Base-by-base conservation (phyloP, 2,888 invertebrate genomes). In the Thecocarcelia acutangulata region DNA sequence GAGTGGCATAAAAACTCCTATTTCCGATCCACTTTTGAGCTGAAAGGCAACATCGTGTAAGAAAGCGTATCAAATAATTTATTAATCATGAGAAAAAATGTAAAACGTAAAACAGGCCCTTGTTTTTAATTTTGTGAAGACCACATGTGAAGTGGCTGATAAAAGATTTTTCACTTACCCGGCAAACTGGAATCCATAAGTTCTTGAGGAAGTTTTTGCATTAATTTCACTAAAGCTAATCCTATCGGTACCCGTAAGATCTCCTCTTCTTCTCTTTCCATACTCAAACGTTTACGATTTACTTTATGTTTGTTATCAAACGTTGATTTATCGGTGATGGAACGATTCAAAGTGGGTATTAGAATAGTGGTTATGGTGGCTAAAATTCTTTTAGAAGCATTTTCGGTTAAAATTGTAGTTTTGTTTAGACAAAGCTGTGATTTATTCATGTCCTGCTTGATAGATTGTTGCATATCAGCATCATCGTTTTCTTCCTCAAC, bases 181-280 rank as follows among this genome's bases (percentile, higher is more conserved):
- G 97, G 95, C 64, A 98, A 90, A 89, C 96, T 95, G 70, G 93
- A 91, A 48, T 95, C 93, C 68, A 98, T 89, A 77, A 96, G 92
- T 80, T 93, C 93, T 66, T 93, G 92, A 0, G 98, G 98, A 58
- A 99, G 91, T 85, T 95, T 94, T 87, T 98, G 97, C 84, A 99
- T 91, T 19, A 99, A 90, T 89, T 98, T 98, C 0, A 98, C 96
- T 70, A 98, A 93, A 0, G 99, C 98, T 70, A 98, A 91, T 0
- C 98, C 97, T 78, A 99, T 95, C 0, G 99, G 98, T 8, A 98
- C 96, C 59, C 97, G 93, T 83, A 96, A 92, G 85, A 98, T 94
- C 87, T 98, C 98, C 83, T 97, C 96, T 86, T 96, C 95, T 88
- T 98, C 98, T n/a, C 95, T 93, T 85, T 94, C 95, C 9, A 92